phyloP scores from a whole-genome alignment of 2,113 vertebrate species.

The Microcebus lehilahytsara region DNA sequence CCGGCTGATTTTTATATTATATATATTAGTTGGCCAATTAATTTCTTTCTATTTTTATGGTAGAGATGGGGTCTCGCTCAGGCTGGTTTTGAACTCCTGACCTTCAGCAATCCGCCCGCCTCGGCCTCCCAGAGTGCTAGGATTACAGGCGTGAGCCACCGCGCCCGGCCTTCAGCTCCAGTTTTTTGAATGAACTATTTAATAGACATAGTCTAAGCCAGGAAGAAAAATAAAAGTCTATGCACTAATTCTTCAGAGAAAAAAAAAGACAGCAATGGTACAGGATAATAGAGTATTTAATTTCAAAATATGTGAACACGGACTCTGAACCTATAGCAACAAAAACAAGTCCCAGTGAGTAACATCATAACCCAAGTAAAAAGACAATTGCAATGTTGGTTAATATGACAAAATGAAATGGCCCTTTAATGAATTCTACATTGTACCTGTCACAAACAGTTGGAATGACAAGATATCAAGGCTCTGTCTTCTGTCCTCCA shows the following conservation, averaged over 20 bases:
- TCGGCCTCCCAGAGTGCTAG: too few species aligned
- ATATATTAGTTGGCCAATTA: too few species aligned
- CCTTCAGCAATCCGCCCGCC: too few species aligned
- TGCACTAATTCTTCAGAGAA: not conserved
- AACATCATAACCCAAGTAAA: not conserved
- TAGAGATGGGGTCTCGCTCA: too few species aligned
- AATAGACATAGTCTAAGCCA: not conserved
- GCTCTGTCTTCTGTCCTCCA: slow-evolving; percentile 53
- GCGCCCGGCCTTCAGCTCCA: slow-evolving; percentile 16
- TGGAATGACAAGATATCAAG: slow-evolving; percentile 47
- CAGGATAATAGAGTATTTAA: not conserved
- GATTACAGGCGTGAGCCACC: too few species aligned
- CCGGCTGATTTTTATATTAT: too few species aligned
- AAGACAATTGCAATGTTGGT: not conserved
- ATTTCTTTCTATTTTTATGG: too few species aligned
- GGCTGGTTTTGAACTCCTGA: too few species aligned
- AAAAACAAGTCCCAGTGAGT: not conserved
- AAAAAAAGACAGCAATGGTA: not conserved
- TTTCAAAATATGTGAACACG: slow-evolving; percentile 4
- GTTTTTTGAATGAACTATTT: slow-evolving; percentile 33
- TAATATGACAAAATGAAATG: slow-evolving; percentile 35
- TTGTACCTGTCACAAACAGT: slow-evolving; percentile 53
- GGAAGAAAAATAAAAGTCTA: too few species aligned
- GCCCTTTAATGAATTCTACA: slow-evolving; percentile 56
- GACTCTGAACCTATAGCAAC: not conserved